These are phyloP conservation scores for Enteromius radiatus DNA, from an alignment of 2,797 vertebrate genomes.

Conservation along the genomic window DNA sequence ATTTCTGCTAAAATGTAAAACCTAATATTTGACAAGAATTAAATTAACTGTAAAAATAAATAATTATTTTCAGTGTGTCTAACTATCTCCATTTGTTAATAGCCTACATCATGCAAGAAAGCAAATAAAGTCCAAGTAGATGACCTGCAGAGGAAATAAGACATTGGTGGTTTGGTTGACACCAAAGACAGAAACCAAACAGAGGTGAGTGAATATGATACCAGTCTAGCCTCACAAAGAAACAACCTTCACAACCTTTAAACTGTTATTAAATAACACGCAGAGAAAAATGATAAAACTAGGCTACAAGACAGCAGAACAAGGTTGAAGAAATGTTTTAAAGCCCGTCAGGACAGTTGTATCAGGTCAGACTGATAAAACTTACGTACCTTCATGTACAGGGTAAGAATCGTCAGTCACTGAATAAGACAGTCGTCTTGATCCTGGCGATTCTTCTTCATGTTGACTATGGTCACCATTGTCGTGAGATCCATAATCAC, in stretches of 20 bases:
- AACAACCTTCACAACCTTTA: not conserved
- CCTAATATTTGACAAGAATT: not conserved
- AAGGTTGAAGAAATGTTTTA: not conserved
- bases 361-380: not conserved
- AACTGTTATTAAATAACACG: not conserved
- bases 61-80: not conserved
- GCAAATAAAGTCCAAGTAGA: not conserved
- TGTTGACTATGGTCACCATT: not conserved
- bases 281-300: not conserved
- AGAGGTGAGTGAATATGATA: not conserved
- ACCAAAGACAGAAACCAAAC: not conserved
- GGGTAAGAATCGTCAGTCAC: constrained; percentile 31
- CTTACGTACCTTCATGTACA: constrained; percentile 64
- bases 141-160: not conserved
- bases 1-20: not conserved
- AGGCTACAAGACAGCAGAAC: not conserved
- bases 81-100: not conserved
- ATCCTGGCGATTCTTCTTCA: constrained; percentile 21
- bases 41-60: not conserved
- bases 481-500: constrained; percentile 53
- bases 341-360: not conserved
- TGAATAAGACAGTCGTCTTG: constrained; percentile 55
- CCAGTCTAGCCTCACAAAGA: not conserved
- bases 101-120: not conserved
- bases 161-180: constrained; percentile 15